These are phyloP conservation scores for Lasius platythorax DNA, from an alignment of 2,888 invertebrate species.

Conservation along the genomic window DNA sequence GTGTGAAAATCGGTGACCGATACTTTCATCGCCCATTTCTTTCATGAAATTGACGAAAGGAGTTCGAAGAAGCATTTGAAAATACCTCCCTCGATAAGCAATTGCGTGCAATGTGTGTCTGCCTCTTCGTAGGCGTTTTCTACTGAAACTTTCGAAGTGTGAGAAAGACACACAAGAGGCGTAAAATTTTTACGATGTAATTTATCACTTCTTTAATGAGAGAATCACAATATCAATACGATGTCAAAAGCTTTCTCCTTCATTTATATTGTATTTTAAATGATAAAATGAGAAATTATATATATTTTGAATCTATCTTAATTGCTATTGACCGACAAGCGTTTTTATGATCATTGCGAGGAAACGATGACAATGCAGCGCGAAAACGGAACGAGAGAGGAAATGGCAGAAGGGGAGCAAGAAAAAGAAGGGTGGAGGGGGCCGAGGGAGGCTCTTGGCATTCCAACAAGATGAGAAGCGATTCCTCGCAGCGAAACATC, in stretches of 20 bases:
- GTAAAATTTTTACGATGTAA: neutral
- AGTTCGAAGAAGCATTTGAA: neutral
- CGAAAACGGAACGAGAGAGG: conserved; percentile 35
- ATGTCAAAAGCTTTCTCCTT: neutral
- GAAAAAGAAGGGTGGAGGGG: conserved; percentile 42
- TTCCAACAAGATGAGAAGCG: conserved; percentile 73
- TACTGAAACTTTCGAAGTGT: neutral
- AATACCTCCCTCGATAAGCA: neutral
- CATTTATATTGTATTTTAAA: neutral
- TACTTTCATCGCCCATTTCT: neutral
- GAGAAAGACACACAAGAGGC: neutral
- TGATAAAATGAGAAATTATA: neutral
- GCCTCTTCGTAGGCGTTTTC: neutral
- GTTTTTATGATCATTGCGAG: conserved; percentile 5
- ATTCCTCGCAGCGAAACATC: conserved; percentile 73
- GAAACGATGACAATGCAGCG: conserved; percentile 15
- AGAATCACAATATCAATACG: neutral
- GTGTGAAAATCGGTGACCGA: neutral
- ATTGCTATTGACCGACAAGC: neutral
- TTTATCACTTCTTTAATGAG: neutral
- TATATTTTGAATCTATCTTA: neutral
- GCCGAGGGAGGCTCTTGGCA: conserved; percentile 54
- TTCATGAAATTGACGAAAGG: neutral
- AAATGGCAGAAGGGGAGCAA: conserved; percentile 31
- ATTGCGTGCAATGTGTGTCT: neutral